Evolutionary conservation across 2,888 invertebrate species (phyloP).

Genomic region (Gymnosoma rotundatum): DNA sequence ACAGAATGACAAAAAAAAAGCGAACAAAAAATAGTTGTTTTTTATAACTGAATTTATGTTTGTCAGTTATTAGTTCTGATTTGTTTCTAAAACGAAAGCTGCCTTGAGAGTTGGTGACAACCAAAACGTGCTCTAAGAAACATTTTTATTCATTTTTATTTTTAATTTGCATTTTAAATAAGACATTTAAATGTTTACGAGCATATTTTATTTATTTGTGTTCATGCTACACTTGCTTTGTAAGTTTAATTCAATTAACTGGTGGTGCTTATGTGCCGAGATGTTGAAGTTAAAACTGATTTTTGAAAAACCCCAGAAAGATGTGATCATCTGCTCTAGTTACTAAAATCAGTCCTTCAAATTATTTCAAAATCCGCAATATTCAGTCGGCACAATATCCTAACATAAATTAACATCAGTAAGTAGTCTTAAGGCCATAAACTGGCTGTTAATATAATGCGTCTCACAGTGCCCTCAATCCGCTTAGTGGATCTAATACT

Average conservation of each 20-base stretch:
- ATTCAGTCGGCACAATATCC: too few relatives aligned
- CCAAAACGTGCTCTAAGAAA: conserved; percentile 42
- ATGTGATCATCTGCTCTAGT: too few relatives aligned
- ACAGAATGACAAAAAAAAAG: background rate
- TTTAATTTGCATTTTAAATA: conserved; percentile 41
- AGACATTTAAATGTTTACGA: background rate
- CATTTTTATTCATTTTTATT: background rate
- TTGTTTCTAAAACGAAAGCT: conserved; percentile 3
- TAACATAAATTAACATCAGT: too few relatives aligned
- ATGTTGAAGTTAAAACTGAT: too few relatives aligned
- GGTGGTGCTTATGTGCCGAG: too few relatives aligned
- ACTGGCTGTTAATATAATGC: too few relatives aligned
- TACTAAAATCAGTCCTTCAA: too few relatives aligned
- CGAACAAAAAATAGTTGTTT: conserved; percentile 9
- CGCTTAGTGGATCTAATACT: too few relatives aligned
- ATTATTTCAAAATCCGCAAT: too few relatives aligned
- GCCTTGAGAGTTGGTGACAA: conserved; percentile 31
- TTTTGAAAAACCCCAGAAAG: too few relatives aligned
- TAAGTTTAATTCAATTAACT: background rate
- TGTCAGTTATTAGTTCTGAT: conserved; percentile 38
- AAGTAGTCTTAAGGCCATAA: too few relatives aligned
- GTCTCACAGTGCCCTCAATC: too few relatives aligned
- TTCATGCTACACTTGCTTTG: background rate
- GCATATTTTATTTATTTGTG: background rate
- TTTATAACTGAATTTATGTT: conserved; percentile 10